phyloP scores from a whole-genome alignment of 1,140 invertebrate species.

The Drosophila chauvacae region DNA sequence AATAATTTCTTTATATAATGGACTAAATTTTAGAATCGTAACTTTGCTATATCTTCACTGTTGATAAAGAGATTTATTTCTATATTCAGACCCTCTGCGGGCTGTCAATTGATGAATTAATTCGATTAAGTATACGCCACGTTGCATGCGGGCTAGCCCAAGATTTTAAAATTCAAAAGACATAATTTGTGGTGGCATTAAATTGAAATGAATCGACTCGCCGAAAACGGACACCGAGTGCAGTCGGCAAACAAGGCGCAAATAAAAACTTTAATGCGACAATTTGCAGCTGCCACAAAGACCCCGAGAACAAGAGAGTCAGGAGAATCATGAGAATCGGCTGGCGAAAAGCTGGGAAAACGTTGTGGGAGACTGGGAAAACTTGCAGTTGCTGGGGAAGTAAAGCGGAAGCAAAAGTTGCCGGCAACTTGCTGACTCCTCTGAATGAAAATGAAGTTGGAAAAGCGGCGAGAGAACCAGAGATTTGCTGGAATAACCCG shows the following conservation, averaged over 20 bases:
- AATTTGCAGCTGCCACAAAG: constrained; percentile 66
- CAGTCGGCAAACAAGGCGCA: constrained; percentile 27
- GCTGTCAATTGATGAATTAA: constrained; percentile 4
- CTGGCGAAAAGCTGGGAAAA: neutral
- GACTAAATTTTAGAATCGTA: neutral
- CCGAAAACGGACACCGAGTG: constrained; percentile 17
- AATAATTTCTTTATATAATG: neutral
- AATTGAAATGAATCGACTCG: constrained; percentile 49
- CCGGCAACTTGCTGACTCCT: constrained; percentile 47
- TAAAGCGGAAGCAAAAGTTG: constrained; percentile 52
- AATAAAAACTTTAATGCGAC: constrained; percentile 64
- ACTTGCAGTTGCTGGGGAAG: constrained; percentile 44
- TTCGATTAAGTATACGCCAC: constrained; percentile 40
- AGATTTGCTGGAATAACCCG: constrained; percentile 21
- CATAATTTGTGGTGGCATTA: constrained; percentile 57
- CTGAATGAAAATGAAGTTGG: constrained; percentile 56
- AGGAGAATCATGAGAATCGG: constrained; percentile 13
- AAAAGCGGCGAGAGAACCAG: constrained; percentile 26
- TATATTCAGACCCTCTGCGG: neutral
- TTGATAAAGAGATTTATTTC: neutral
- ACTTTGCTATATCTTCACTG: neutral
- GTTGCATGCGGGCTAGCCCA: neutral
- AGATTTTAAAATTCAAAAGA: constrained; percentile 15
- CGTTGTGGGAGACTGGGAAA: constrained; percentile 18
- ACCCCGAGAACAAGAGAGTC: constrained; percentile 16